Evolutionary conservation across 35 echinoderm and acorn worm genomes (phyloP).

Genomic region (Chiridota heheva): DNA sequence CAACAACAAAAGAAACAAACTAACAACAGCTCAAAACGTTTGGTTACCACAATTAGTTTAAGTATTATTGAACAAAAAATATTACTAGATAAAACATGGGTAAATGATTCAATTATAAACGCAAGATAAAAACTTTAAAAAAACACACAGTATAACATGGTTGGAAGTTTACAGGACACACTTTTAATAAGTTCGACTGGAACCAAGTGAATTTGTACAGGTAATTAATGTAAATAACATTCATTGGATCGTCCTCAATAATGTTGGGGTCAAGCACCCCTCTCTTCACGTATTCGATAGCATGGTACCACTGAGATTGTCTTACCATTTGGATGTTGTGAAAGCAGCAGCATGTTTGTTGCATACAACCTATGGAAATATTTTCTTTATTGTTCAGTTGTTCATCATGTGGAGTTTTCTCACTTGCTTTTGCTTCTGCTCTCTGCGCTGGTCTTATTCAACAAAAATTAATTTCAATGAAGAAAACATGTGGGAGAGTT

Average conservation of each 20-base stretch:
- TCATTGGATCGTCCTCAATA: conserved; percentile 17
- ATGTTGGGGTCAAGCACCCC: not conserved
- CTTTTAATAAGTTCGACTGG: not conserved
- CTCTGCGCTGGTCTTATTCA: not conserved
- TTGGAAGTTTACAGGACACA: conserved; percentile 22
- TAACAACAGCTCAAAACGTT: no score
- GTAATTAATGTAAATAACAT: conserved; percentile 12
- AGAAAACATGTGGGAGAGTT: not conserved
- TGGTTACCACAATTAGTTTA: no score
- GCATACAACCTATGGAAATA: not conserved
- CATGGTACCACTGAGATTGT: not conserved
- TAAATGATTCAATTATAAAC: conserved; percentile 10
- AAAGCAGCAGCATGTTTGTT: conserved; percentile 4
- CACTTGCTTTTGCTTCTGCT: conserved; percentile 5
- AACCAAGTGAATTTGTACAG: conserved; percentile 20
- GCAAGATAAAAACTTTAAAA: not conserved
- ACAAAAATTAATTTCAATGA: conserved; percentile 1
- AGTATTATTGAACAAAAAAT: conserved; percentile 1
- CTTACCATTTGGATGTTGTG: conserved; percentile 9
- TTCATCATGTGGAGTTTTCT: not conserved
- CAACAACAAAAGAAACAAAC: not conserved
- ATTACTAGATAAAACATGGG: conserved; percentile 7
- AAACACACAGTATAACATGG: not conserved
- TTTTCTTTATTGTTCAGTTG: not conserved
- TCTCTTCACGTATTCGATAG: conserved; percentile 5